These are phyloP conservation scores for Promerops cafer DNA, from an alignment of 2,113 vertebrate genomes.

Conservation along the genomic window DNA sequence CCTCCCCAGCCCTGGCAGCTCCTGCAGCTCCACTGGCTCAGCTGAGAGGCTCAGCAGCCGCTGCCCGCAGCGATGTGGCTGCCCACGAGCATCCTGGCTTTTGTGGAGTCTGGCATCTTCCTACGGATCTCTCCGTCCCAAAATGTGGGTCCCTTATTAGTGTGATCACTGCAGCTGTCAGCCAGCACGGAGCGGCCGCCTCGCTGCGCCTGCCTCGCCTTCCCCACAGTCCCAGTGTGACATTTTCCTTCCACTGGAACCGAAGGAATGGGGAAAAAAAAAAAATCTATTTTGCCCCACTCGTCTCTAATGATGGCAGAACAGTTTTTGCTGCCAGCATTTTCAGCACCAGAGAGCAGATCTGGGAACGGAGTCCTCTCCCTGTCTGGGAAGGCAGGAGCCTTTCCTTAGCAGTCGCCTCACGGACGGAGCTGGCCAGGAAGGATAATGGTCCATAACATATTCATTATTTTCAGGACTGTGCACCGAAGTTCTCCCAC, in stretches of 20 bases:
- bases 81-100: background rate
- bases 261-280: background rate
- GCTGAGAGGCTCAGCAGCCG: background rate
- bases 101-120: background rate
- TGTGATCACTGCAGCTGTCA: background rate
- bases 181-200: background rate
- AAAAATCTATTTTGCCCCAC: background rate
- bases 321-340: background rate
- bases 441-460: constrained; percentile 46
- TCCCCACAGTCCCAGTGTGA: background rate
- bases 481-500: background rate
- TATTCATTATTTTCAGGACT: constrained; percentile 31
- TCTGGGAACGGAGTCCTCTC: background rate
- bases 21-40: background rate
- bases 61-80: background rate
- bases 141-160: background rate
- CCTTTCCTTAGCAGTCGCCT: background rate
- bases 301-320: background rate
- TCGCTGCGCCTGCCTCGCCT: background rate
- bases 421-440: background rate
- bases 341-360: background rate
- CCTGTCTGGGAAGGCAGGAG: background rate
- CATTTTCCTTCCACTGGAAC: background rate
- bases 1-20: background rate
- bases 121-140: background rate